A percentile compares a stretch with the other conserved stretches of the same genome.
Conservation (phyloP, 2,888 invertebrate species). For the Dolichomitus sp. region DNA sequence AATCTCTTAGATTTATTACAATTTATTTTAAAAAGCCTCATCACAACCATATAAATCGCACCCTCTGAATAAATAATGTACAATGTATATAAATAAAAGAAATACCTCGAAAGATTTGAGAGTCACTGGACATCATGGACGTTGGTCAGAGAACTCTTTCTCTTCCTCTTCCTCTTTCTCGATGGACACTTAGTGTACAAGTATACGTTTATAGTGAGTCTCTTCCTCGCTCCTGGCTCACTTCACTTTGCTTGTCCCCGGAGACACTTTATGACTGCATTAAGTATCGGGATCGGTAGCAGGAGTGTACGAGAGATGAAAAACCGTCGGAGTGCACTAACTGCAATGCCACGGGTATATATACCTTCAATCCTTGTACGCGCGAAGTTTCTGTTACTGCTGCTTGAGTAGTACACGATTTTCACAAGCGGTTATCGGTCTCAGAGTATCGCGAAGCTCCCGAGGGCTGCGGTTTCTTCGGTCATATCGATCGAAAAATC, state of each 20-base stretch:
- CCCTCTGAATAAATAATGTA: neutral
- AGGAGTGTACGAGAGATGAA: conserved; percentile 22
- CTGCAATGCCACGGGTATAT: neutral
- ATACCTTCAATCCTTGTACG: conserved; percentile 17
- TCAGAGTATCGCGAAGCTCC: conserved; percentile 16
- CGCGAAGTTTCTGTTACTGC: conserved; percentile 16
- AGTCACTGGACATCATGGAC: conserved; percentile 52
- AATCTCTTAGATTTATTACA: neutral
- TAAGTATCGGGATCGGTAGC: conserved; percentile 57
- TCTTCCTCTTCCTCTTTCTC: conserved; percentile 23
- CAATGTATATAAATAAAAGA: neutral
- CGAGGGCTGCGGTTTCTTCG: conserved; percentile 18
- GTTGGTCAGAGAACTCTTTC: conserved; percentile 25
- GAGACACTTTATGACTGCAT: conserved; percentile 63
- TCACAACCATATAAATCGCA: neutral
- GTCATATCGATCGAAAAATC: conserved; percentile 54
- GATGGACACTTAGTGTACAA: conserved; percentile 21
- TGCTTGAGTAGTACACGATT: conserved; percentile 13
- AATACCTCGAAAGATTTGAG: conserved; percentile 56
- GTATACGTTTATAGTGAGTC: conserved; percentile 24
- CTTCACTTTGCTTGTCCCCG: conserved; percentile 48
- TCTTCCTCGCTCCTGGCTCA: conserved; percentile 23
- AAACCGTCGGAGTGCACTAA: conserved; percentile 17
- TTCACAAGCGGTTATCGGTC: conserved; percentile 33
- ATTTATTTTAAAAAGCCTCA: neutral